These are phyloP conservation scores for Cheilosia grossa DNA, from an alignment of 2,888 invertebrate species.

Conservation along the genomic window DNA sequence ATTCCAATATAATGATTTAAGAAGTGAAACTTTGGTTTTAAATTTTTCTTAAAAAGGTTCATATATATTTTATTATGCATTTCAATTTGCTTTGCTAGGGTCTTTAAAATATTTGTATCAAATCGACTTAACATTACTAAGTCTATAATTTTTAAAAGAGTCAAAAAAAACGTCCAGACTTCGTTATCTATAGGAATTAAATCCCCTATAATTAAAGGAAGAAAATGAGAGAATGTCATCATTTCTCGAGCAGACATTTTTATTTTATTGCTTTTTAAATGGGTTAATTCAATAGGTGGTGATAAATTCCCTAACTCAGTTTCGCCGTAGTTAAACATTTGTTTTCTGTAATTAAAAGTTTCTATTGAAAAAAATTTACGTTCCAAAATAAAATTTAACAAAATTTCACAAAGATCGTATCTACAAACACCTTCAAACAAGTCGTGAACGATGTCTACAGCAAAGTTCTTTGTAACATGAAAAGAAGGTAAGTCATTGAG, in stretches of 20 bases:
- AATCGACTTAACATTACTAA: conserved; percentile 20
- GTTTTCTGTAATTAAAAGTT: conserved; percentile 57
- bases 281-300: conserved; percentile 18
- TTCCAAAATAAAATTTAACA: conserved; percentile 43
- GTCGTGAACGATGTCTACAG: conserved; percentile 67
- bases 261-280: conserved; percentile 33
- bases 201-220: conserved; percentile 59
- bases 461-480: conserved; percentile 59
- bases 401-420: conserved; percentile 55
- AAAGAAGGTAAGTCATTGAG: conserved; percentile 53
- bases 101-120: conserved; percentile 21
- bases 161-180: conserved; percentile 28
- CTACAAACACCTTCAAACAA: conserved; percentile 68
- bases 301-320: conserved; percentile 8
- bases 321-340: conserved; percentile 62
- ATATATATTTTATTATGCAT: neutral
- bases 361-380: conserved; percentile 49
- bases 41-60: conserved; percentile 3
- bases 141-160: conserved; percentile 27
- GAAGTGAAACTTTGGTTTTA: conserved; percentile 11
- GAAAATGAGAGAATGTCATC: conserved; percentile 43
- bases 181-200: conserved; percentile 13
- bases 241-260: conserved; percentile 55
- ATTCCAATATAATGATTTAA: conserved; percentile 7
- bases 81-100: neutral